Base-by-base conservation (phyloP, 2,113 vertebrate genomes). In the Siniperca knerii region DNA sequence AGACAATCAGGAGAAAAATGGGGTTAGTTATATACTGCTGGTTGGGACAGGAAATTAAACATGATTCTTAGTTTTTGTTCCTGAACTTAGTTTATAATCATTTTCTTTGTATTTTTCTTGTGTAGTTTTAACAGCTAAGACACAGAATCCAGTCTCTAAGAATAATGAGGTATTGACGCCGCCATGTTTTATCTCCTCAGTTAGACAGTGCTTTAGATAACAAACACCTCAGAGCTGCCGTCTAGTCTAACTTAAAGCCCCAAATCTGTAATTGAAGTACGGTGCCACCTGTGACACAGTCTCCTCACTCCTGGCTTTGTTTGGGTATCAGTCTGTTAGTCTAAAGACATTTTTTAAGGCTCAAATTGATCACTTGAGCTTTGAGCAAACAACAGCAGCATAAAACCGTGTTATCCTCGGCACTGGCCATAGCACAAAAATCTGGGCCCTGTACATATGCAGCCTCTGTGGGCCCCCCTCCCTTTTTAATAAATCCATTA, bases 221-320 rank as follows among this genome's bases (percentile, higher is more conserved):
- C 62, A 78, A 76, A 80, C 55, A 33, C 18, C 42, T 73, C 67
- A 55, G 67, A 57, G 23, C 37, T 66, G 35, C 29, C 1, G 2
- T 16, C 48, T 64, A 0, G 68, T 81, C 74, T 2, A 46, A 67
- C 25, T 21, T 69, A 82, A 84, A 82, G 42, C 74, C 66, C 29
- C 52, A 48, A 64, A 58, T 77, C 72, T 86, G 60, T 58, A 50
- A 25, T 2, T 58, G 69, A 58, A 66, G 74, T 58, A 40, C 1
- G 3, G n/a, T 21, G 37, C 77, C 74, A 87, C 70, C 77, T 87
- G 77, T 75, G 58, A 69, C 25, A 61, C 50, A 29, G 44, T 12
- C 35, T 44, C 60, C 16, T 35, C 33, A 52, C 18, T 70, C 15
- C 23, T 42, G 33, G 40, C 40, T 85, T 70, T 78, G 42, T 44